Evolutionary conservation across 2,888 invertebrate genomes (phyloP).

Genomic region (Xestobium rufovillosum): DNA sequence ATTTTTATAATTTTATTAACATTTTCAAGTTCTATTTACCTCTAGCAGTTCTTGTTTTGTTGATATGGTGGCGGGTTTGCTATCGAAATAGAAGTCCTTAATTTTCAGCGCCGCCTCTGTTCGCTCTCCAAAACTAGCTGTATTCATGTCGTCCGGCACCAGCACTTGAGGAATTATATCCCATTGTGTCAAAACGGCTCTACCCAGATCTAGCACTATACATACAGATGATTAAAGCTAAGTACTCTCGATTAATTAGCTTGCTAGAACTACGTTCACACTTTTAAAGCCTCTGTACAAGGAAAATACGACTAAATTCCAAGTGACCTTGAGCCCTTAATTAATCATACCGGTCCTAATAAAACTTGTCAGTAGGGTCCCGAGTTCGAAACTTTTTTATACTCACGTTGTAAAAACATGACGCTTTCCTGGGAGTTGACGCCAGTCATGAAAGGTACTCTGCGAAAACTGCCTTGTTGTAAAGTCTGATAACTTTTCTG

Average conservation of each 20-base stretch:
- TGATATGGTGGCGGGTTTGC: constrained; percentile 12
- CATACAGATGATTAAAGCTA: too few relatives aligned
- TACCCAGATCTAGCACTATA: background rate
- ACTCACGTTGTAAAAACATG: constrained; percentile 1
- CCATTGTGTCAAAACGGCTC: background rate
- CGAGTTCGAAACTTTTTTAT: too few relatives aligned
- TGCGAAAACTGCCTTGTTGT: background rate
- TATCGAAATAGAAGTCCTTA: constrained; percentile 22
- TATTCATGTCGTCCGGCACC: constrained; percentile 3
- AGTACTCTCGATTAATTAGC: too few relatives aligned
- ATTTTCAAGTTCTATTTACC: too few relatives aligned
- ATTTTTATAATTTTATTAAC: too few relatives aligned
- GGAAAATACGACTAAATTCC: too few relatives aligned
- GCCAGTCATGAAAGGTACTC: background rate
- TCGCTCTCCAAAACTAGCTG: constrained; percentile 16
- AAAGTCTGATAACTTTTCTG: background rate
- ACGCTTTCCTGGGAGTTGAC: constrained; percentile 2
- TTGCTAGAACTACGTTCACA: too few relatives aligned
- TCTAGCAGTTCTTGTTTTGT: constrained; percentile 16
- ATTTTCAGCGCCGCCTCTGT: constrained; percentile 20
- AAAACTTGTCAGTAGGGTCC: too few relatives aligned
- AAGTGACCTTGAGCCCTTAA: too few relatives aligned
- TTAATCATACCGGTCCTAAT: too few relatives aligned
- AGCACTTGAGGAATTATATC: background rate
- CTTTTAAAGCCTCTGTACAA: too few relatives aligned